Conservation (phyloP, 2,113 vertebrate species). For the Prionailurus viverrinus region DNA sequence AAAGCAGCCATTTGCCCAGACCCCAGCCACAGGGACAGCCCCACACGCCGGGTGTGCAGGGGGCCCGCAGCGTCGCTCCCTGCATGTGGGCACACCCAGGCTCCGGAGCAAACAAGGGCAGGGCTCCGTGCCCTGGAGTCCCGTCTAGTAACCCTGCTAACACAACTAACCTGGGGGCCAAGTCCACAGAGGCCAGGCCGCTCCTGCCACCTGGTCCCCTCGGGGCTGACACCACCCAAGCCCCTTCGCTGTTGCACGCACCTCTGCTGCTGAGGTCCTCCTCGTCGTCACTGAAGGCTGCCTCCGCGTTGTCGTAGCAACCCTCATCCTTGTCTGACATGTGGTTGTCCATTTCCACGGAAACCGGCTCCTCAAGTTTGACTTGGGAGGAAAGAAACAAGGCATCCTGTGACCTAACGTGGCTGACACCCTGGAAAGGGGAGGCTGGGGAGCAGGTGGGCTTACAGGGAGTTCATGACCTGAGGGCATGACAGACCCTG, state of each 20-base stretch:
- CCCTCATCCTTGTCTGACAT: constrained; percentile 96
- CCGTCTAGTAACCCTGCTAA: background rate
- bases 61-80: background rate
- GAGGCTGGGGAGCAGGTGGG: background rate
- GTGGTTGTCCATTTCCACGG: constrained; percentile 97
- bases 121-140: background rate
- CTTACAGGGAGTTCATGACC: background rate
- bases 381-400: constrained; percentile 82
- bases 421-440: background rate
- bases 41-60: background rate
- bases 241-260: constrained; percentile 69
- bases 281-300: constrained; percentile 96
- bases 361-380: constrained; percentile 94
- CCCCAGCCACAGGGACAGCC: background rate
- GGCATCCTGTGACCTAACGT: background rate
- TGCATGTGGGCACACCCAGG: background rate
- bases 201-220: accelerated
- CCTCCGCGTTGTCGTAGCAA: constrained; percentile 97
- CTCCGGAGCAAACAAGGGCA: too few species aligned
- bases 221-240: accelerated
- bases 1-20: background rate
- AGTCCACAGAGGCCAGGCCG: background rate
- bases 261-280: constrained; percentile 96
- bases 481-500: background rate
- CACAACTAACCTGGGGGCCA: background rate